Conservation (phyloP, 2,888 invertebrate species). For the Heliconius ethilla region DNA sequence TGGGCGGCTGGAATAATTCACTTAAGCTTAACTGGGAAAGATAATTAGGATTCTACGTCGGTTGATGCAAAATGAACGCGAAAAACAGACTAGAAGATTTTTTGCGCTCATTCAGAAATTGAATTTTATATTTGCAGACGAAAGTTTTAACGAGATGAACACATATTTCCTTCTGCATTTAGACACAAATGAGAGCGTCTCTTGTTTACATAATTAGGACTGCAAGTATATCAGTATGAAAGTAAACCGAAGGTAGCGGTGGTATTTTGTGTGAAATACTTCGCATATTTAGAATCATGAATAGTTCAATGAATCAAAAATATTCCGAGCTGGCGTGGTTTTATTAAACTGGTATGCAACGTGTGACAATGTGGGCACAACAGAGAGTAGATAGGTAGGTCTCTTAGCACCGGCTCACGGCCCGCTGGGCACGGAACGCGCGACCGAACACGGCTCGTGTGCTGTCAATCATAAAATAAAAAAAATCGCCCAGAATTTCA, state of each 20-base stretch:
- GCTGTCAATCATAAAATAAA: slow-evolving; percentile 79
- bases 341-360: slow-evolving; percentile 64
- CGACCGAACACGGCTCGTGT: slow-evolving; percentile 78
- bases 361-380: slow-evolving; percentile 66
- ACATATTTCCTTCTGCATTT: slow-evolving; percentile 66
- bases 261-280: not conserved
- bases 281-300: slow-evolving; percentile 38
- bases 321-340: slow-evolving; percentile 56
- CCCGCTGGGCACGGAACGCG: slow-evolving; percentile 72
- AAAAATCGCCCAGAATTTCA: slow-evolving; percentile 68
- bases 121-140: slow-evolving; percentile 79
- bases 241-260: not conserved
- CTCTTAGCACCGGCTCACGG: slow-evolving; percentile 75
- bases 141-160: slow-evolving; percentile 78
- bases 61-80: slow-evolving; percentile 81
- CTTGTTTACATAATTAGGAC: slow-evolving; percentile 64
- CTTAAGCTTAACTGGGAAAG: slow-evolving; percentile 82
- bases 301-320: slow-evolving; percentile 55
- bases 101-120: slow-evolving; percentile 80
- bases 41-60: slow-evolving; percentile 81
- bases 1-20: slow-evolving; percentile 81
- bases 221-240: slow-evolving; percentile 44
- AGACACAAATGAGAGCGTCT: slow-evolving; percentile 62
- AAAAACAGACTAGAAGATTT: slow-evolving; percentile 78
- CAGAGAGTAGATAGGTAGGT: slow-evolving; percentile 63